phyloP scores from a whole-genome alignment of 2,113 vertebrate genomes.

The Sapajus apella region DNA sequence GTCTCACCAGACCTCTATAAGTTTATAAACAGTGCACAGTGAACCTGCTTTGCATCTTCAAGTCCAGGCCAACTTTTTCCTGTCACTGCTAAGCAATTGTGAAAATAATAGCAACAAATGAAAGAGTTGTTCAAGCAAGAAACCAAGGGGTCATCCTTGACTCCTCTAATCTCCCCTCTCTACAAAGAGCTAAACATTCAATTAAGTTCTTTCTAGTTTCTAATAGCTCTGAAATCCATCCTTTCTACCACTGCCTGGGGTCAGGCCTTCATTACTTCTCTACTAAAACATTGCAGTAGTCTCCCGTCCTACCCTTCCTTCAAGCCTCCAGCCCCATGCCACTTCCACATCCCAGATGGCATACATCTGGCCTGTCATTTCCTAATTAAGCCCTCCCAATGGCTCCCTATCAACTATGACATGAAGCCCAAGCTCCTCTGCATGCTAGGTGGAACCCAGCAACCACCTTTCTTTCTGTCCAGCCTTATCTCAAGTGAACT shows the following conservation, averaged over 20 bases:
- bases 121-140: neutral
- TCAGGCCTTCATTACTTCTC: neutral
- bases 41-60: neutral
- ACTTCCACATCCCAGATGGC: neutral
- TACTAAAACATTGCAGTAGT: neutral
- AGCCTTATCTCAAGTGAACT: neutral
- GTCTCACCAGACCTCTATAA: neutral
- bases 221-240: neutral
- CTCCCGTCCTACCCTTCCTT: neutral
- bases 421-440: neutral
- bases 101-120: neutral
- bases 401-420: neutral
- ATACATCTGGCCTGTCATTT: neutral
- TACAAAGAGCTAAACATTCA: neutral
- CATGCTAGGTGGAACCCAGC: neutral
- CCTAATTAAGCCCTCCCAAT: neutral
- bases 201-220: neutral
- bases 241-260: neutral
- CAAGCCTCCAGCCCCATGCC: neutral
- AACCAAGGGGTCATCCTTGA: neutral
- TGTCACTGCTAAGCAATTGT: neutral
- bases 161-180: neutral
- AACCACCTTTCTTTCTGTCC: neutral
- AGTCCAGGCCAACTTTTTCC: neutral
- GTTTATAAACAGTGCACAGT: neutral